Evolutionary conservation across 2,888 invertebrate species (phyloP).

Genomic region (Leptopterna dolabrata): DNA sequence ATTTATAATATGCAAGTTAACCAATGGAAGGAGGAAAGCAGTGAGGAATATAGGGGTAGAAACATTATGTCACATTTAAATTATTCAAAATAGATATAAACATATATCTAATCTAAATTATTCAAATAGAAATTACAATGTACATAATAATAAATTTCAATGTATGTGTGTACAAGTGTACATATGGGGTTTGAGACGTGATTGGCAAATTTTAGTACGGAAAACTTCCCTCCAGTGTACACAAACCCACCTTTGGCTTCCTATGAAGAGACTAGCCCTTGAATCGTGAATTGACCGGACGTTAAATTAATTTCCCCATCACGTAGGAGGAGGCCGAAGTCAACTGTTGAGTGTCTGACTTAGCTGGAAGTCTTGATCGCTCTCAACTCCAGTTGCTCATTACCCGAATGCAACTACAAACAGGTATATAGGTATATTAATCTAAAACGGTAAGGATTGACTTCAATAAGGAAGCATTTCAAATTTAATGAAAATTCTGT

Average conservation of each 20-base stretch:
- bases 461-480: not conserved
- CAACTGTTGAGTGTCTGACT: not conserved
- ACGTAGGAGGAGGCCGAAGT: not conserved
- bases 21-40: too few species aligned
- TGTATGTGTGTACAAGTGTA: too few species aligned
- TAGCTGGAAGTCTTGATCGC: not conserved
- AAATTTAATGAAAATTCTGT: not conserved
- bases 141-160: too few species aligned
- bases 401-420: not conserved
- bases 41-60: too few species aligned
- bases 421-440: not conserved
- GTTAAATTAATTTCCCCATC: conserved; percentile 1
- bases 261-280: not conserved
- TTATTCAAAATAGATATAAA: too few species aligned
- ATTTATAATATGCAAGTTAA: too few species aligned
- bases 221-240: not conserved
- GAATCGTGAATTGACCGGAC: conserved; percentile 18
- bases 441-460: not conserved
- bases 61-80: too few species aligned
- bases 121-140: too few species aligned
- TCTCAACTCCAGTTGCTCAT: not conserved
- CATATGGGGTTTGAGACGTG: too few species aligned
- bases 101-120: too few species aligned
- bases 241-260: not conserved
- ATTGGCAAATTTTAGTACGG: not conserved